Base-by-base conservation (phyloP, 2,888 invertebrate genomes). In the Spilarctia lutea region DNA sequence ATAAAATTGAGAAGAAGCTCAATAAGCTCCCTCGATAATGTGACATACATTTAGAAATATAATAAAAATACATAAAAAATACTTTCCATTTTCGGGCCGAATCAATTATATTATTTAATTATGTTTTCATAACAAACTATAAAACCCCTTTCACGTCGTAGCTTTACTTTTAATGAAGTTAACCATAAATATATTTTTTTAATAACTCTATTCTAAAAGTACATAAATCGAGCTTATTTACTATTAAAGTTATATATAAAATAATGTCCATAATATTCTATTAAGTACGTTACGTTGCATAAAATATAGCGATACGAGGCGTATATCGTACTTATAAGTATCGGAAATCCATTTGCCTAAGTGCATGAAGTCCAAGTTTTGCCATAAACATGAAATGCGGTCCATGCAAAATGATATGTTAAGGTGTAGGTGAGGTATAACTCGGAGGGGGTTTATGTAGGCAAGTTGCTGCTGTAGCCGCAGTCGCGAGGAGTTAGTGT, bases 261-360 rank as follows among this genome's bases (percentile, higher is more conserved):
- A 87, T 90, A 88, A 90, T 85, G 87, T 82, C 73, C 72, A 87
- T 85, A 90, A 93, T 93, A 92, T 91, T 91, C 93, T 89, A 90
- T 87, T 88, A 91, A 90, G 89, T 89, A 91, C 90, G 87, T 89
- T 88, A 80, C 85, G 88, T 88, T 89, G 88, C 89, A 90, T 90
- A 92, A 91, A 92, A 92, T 92, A 91, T 92, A 89, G 88, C 90
- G 89, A 88, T 92, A 91, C 90, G 87, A 86, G 52, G 89, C 88
- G 88, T 88, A 91, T 91, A 92, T 89, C 85, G 90, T 91, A 91
- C 87, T 94, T 94, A 92, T 93, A 94, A 94, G 93, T 95, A 95
- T 96, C 93, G 94, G 93, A 94, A 96, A 95, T 90, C 94, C 94
- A 96, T 95, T 96, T 94, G 90, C 93, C 90, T 96, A 94, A 96